Evolutionary conservation across 2,888 invertebrate species (phyloP).

Genomic region (Amiota minor): DNA sequence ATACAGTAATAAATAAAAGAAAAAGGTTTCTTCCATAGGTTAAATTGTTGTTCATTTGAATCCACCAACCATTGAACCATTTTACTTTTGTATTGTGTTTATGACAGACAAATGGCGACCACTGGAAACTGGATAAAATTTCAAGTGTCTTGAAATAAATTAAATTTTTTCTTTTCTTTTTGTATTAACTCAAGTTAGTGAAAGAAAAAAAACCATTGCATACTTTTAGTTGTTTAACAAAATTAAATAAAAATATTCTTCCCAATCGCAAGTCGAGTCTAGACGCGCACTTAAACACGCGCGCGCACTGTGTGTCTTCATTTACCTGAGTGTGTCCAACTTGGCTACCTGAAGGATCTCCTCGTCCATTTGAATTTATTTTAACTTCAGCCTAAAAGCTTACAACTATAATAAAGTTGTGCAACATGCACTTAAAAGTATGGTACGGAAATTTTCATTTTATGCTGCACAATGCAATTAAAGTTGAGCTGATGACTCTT

Average conservation of each 20-base stretch:
- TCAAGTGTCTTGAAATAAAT: neutral
- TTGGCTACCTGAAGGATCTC: too few species aligned
- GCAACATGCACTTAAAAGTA: conserved; percentile 50
- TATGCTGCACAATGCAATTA: conserved; percentile 21
- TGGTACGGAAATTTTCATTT: conserved; percentile 30
- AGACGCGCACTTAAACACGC: conserved; percentile 59
- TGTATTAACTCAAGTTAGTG: neutral
- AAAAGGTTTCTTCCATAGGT: neutral
- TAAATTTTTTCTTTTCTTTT: neutral
- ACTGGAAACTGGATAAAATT: conserved; percentile 3
- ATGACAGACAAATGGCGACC: too few species aligned
- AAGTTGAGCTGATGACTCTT: neutral
- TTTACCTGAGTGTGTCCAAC: too few species aligned
- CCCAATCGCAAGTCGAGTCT: conserved; percentile 46
- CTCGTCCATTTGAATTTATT: conserved; percentile 19
- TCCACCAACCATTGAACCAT: too few species aligned
- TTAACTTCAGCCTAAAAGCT: conserved; percentile 45
- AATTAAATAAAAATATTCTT: conserved; percentile 35
- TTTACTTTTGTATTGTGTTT: too few species aligned
- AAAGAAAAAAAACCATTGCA: neutral
- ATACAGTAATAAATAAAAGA: neutral
- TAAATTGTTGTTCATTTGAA: too few species aligned
- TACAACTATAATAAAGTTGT: conserved; percentile 24
- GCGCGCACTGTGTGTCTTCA: conserved; percentile 21
- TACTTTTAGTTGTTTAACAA: conserved; percentile 37